A percentile compares a stretch with the other conserved stretches of the same genome.
These are phyloP conservation scores for Nasonovia ribisnigri DNA, from an alignment of 2,888 invertebrate genomes.

Conservation along the genomic window DNA sequence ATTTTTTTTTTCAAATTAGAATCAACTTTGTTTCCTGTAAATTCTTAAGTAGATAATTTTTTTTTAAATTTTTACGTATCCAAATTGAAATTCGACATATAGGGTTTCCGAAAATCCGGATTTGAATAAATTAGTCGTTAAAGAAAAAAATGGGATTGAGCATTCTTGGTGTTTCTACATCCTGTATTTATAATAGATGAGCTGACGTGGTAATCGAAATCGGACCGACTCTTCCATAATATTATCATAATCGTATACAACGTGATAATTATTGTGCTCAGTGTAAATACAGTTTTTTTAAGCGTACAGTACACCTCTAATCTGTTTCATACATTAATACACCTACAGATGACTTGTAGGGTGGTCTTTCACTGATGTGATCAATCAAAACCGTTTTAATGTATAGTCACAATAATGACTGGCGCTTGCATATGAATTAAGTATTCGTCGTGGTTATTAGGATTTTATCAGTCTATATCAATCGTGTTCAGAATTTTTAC, in stretches of 20 bases:
- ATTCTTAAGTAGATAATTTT: no score
- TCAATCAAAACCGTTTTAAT: neutral
- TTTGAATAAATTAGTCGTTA: neutral
- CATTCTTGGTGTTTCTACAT: neutral
- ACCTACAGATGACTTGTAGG: neutral
- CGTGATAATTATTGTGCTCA: neutral
- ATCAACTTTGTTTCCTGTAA: no score
- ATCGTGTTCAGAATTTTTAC: neutral
- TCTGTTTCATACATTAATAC: neutral
- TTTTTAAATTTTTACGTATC: neutral
- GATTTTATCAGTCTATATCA: neutral
- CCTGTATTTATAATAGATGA: neutral
- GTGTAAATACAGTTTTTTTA: neutral
- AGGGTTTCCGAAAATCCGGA: neutral
- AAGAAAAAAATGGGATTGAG: neutral
- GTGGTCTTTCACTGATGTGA: neutral
- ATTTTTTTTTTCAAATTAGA: neutral
- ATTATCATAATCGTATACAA: neutral
- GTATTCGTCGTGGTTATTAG: neutral
- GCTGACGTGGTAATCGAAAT: neutral
- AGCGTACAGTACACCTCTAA: neutral
- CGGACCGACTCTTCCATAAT: neutral
- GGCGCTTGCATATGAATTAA: neutral
- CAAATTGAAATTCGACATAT: neutral
- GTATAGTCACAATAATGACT: neutral